Evolutionary conservation across 2,888 invertebrate genomes (phyloP).

Genomic region (Prenolepis imparis): DNA sequence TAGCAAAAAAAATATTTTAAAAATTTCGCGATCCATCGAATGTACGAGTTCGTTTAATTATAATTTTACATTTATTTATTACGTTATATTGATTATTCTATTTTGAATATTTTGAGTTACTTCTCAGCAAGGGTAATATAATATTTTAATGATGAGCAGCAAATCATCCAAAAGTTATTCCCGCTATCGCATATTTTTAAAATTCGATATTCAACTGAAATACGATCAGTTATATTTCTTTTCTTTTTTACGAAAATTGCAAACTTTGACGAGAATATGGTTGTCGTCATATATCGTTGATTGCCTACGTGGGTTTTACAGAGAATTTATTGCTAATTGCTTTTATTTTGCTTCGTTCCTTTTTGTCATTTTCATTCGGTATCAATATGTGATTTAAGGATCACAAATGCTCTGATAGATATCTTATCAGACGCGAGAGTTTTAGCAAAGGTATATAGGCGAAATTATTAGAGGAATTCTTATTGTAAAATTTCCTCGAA

Average conservation of each 20-base stretch:
- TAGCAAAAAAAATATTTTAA: not conserved
- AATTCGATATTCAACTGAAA: not conserved
- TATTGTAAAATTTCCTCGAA: conserved; percentile 27
- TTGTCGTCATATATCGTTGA: not conserved
- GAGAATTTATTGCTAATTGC: conserved; percentile 29
- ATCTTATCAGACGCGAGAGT: conserved; percentile 28
- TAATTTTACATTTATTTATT: not conserved
- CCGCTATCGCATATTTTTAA: not conserved
- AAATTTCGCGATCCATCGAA: not conserved
- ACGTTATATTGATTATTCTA: not conserved
- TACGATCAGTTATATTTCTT: not conserved
- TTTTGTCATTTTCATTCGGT: not conserved
- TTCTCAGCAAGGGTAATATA: not conserved
- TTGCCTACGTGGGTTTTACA: not conserved
- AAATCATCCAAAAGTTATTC: conserved; percentile 5
- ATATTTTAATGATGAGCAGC: conserved; percentile 1
- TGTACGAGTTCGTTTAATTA: not conserved
- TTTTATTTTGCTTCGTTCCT: not conserved
- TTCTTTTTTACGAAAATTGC: not conserved
- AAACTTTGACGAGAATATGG: not conserved
- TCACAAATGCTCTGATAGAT: conserved; percentile 7
- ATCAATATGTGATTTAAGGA: not conserved
- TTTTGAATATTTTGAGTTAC: not conserved
- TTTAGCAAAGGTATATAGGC: not conserved
- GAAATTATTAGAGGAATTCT: conserved; percentile 20